phyloP scores from a whole-genome alignment of 2,888 invertebrate species.

The Nineta flava region DNA sequence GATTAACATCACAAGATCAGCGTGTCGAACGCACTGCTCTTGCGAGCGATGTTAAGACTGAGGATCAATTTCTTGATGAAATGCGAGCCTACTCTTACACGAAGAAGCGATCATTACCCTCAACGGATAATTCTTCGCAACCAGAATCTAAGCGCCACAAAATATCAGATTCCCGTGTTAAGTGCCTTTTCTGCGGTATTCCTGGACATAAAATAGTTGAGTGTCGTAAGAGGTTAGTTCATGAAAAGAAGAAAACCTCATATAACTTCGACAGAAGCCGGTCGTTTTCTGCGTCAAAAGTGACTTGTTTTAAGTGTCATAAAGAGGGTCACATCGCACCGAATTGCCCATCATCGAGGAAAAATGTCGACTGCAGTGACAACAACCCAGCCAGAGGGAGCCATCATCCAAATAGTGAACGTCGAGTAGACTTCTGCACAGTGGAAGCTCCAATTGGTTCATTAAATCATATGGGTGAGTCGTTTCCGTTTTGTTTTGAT shows the following conservation, averaged over 20 bases:
- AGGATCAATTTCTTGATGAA: neutral
- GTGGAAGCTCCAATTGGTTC: neutral
- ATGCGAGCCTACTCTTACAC: neutral
- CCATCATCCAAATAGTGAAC: neutral
- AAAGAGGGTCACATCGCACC: neutral
- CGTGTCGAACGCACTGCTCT: neutral
- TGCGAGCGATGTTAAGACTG: neutral
- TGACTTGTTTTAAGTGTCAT: neutral
- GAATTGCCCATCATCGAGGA: neutral
- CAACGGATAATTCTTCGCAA: neutral
- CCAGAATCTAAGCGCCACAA: neutral
- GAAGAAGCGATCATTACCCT: neutral
- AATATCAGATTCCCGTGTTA: neutral
- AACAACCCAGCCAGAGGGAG: neutral
- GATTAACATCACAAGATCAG: neutral
- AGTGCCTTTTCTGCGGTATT: neutral
- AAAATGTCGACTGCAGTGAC: neutral
- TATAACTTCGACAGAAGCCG: no score
- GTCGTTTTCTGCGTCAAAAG: neutral
- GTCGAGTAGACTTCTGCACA: neutral
- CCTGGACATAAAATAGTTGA: neutral
- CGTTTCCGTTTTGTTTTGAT: conserved; percentile 7
- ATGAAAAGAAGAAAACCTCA: no score
- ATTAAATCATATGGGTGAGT: conserved; percentile 4
- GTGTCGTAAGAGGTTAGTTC: neutral